Evolutionary conservation across 1,140 invertebrate species (phyloP).

Genomic region (Zaprionus taronus): DNA sequence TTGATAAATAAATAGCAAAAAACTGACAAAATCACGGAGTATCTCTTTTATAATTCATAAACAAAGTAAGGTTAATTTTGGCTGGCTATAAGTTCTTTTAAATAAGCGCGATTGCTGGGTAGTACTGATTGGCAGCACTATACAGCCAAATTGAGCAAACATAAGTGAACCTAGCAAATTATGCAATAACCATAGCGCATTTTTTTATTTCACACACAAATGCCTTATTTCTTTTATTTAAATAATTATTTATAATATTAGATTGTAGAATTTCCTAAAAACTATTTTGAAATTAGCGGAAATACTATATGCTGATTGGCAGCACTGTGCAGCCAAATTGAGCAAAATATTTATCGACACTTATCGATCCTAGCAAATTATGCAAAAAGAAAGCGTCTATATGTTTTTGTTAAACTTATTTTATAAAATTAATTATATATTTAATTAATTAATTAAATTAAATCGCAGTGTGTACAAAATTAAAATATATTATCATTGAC

Average conservation of each 20-base stretch:
- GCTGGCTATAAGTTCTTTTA: neutral
- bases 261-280: no score
- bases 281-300: neutral
- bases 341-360: neutral
- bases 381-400: neutral
- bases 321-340: neutral
- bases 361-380: neutral
- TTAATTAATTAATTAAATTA: neutral
- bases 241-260: no score
- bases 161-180: no score
- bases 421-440: neutral
- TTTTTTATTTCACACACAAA: no score
- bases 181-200: neutral
- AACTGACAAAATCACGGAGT: slow-evolving; percentile 4
- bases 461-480: neutral
- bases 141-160: neutral
- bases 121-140: neutral
- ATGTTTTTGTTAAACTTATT: neutral
- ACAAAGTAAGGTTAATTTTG: neutral
- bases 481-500: neutral
- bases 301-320: neutral
- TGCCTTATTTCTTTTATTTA: no score
- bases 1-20: slow-evolving; percentile 48
- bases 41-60: neutral
- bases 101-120: neutral